phyloP scores from a whole-genome alignment of 2,113 vertebrate species.

The Boleophthalmus pectinirostris region DNA sequence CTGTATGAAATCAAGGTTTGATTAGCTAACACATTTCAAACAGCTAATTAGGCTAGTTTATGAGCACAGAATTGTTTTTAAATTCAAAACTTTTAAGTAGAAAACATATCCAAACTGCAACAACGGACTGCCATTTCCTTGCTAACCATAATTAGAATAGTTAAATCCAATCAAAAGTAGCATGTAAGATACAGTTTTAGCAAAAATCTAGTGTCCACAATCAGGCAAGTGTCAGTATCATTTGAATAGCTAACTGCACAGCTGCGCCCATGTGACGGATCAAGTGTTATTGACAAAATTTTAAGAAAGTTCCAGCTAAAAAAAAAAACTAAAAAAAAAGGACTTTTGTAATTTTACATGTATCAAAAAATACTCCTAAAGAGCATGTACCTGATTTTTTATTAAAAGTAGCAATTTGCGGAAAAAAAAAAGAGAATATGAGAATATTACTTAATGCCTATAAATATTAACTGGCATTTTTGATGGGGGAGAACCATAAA shows the following conservation, averaged over 20 bases:
- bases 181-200: background rate
- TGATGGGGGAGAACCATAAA: too few species aligned
- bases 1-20: background rate
- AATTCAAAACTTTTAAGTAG: background rate
- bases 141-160: background rate
- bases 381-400: too few species aligned
- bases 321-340: too few species aligned
- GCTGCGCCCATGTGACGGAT: background rate
- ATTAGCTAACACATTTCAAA: background rate
- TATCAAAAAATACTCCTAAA: background rate
- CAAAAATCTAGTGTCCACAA: background rate
- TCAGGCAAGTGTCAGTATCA: background rate
- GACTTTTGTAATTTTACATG: background rate
- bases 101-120: background rate
- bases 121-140: background rate
- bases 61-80: background rate
- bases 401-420: too few species aligned
- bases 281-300: background rate
- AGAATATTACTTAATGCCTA: too few species aligned
- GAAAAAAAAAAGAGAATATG: too few species aligned
- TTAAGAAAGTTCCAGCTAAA: background rate
- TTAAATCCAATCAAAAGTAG: background rate
- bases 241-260: background rate
- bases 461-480: too few species aligned
- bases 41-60: background rate